Evolutionary conservation across 2,113 vertebrate genomes (phyloP).

Genomic region (Nerophis lumbriciformis): DNA sequence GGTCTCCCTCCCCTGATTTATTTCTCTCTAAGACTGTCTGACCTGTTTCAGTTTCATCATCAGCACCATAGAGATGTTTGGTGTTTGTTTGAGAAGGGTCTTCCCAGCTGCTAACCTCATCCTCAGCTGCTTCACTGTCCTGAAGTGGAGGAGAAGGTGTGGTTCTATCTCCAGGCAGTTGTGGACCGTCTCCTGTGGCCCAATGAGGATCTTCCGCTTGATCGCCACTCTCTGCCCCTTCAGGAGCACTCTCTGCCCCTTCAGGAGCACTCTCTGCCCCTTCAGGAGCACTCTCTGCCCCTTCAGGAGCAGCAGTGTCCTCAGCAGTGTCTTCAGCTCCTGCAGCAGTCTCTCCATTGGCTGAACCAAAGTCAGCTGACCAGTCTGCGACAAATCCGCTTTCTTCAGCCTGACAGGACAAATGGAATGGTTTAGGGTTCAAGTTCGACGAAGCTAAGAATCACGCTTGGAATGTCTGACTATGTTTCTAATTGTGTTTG

Average conservation of each 20-base stretch:
- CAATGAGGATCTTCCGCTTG: conserved; percentile 46
- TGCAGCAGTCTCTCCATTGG: conserved; percentile 44
- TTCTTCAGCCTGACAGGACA: conserved; percentile 72
- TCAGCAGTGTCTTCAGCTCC: conserved; percentile 25
- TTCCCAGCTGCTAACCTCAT: conserved; percentile 68
- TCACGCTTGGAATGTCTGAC: no score
- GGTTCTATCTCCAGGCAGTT: conserved; percentile 46
- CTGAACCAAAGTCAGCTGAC: conserved; percentile 78
- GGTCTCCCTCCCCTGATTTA: conserved; percentile 16
- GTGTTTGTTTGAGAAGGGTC: conserved; percentile 50
- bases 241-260: conserved; percentile 30
- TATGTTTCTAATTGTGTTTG: no score
- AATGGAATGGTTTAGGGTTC: conserved; percentile 65
- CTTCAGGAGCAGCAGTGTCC: no score
- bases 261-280: background rate
- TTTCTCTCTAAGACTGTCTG: conserved; percentile 19
- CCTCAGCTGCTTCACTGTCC: conserved; percentile 45
- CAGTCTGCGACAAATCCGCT: conserved; percentile 65
- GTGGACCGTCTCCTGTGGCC: conserved; percentile 47
- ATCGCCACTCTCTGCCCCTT: conserved; percentile 37
- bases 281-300: background rate
- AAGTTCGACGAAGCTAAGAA: background rate
- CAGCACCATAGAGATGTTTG: conserved; percentile 28
- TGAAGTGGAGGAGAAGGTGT: conserved; percentile 33
- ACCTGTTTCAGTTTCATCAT: conserved; percentile 22